Percentiles rank a stretch among this genome's conserved stretches.
Evolutionary conservation across 2,888 invertebrate genomes (phyloP).

Genomic region (Catocala sponsa): DNA sequence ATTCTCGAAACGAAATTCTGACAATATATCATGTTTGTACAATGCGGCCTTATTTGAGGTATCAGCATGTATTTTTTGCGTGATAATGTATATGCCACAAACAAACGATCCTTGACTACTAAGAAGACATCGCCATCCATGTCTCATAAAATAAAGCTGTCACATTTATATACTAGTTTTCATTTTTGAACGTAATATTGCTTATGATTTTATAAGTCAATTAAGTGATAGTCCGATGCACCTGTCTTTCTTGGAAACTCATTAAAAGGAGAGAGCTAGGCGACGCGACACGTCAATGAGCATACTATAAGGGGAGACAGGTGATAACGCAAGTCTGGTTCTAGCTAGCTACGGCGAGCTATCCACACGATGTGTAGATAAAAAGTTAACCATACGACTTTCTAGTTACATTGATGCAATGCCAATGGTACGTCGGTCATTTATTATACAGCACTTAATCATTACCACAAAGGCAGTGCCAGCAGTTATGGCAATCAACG

Average conservation of each 20-base stretch:
- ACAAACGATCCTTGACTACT: background rate
- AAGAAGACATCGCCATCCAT: too few relatives aligned
- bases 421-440: slow-evolving; percentile 39
- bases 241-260: slow-evolving; percentile 61
- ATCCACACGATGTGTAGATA: slow-evolving; percentile 60
- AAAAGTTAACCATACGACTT: slow-evolving; percentile 74
- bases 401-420: slow-evolving; percentile 71
- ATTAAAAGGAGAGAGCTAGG: slow-evolving; percentile 77
- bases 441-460: slow-evolving; percentile 36
- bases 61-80: background rate
- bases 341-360: slow-evolving; percentile 49
- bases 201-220: slow-evolving; percentile 22
- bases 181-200: background rate
- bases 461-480: slow-evolving; percentile 23
- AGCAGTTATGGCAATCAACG: slow-evolving; percentile 23
- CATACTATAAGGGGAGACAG: slow-evolving; percentile 68
- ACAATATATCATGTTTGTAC: too few relatives aligned
- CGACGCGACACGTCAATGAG: slow-evolving; percentile 57
- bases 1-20: background rate
- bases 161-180: background rate
- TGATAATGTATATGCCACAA: background rate
- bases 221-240: slow-evolving; percentile 25
- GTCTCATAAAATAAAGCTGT: too few relatives aligned
- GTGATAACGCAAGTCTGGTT: slow-evolving; percentile 72
- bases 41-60: too few relatives aligned